A percentile compares a stretch with the other conserved stretches of the same genome.
These are phyloP conservation scores for Hemicordylus capensis DNA, from an alignment of 2,113 vertebrate genomes.

Conservation along the genomic window DNA sequence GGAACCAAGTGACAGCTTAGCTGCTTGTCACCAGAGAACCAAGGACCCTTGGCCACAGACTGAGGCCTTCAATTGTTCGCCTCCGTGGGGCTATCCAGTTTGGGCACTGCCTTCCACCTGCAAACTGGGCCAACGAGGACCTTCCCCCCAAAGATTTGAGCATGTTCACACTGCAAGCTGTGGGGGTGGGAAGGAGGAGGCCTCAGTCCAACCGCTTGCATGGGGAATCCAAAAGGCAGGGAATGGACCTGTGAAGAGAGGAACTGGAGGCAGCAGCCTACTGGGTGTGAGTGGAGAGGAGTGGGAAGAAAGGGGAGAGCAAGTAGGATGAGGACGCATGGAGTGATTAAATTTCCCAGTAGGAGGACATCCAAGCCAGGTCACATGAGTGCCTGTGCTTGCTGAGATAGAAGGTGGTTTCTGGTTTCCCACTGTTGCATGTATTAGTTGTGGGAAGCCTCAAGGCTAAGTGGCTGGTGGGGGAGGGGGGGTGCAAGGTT, in stretches of 20 bases:
- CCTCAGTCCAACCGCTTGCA: background rate
- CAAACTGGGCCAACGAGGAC: background rate
- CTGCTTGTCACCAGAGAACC: fast-evolving
- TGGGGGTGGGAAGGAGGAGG: background rate
- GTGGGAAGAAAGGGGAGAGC: background rate
- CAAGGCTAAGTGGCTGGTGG: background rate
- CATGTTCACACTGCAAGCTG: background rate
- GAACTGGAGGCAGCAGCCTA: no score
- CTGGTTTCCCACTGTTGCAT: background rate
- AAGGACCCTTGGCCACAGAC: background rate
- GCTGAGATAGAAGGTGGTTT: background rate
- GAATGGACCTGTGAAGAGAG: background rate
- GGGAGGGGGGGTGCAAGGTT: fast-evolving
- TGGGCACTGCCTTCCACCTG: background rate
- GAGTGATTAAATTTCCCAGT: no score
- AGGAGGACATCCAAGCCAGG: no score
- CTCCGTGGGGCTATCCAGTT: background rate
- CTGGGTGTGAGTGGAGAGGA: background rate
- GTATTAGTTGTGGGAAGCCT: background rate
- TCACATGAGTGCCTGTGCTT: background rate
- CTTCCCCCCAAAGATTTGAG: background rate
- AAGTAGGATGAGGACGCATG: no score
- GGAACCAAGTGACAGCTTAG: background rate
- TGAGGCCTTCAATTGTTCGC: background rate
- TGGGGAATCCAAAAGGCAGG: background rate